These are phyloP conservation scores for Leucophora obtusa DNA, from an alignment of 2,888 invertebrate genomes.

Conservation along the genomic window DNA sequence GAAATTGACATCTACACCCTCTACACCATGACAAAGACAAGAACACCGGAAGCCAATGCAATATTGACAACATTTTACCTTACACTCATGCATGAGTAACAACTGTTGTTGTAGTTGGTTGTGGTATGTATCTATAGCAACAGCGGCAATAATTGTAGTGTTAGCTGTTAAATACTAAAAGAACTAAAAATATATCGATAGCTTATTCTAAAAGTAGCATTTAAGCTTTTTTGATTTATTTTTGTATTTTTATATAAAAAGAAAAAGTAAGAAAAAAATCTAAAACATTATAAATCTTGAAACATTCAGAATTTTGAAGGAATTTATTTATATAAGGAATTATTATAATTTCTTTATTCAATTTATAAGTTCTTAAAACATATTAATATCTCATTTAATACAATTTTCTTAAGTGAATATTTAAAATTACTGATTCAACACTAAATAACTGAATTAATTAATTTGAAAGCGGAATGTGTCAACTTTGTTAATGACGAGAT, in stretches of 20 bases:
- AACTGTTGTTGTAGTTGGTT: constrained; percentile 2
- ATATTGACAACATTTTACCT: constrained; percentile 41
- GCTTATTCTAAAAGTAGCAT: constrained; percentile 50
- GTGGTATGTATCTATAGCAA: constrained; percentile 3
- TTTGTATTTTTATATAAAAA: constrained; percentile 16
- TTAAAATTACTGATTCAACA: too few relatives aligned
- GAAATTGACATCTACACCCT: constrained; percentile 53
- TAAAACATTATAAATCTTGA: constrained; percentile 32
- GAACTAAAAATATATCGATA: constrained; percentile 40
- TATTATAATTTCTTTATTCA: too few relatives aligned
- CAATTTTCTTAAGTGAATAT: too few relatives aligned
- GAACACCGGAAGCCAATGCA: constrained; percentile 19
- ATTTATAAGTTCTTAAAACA: too few relatives aligned
- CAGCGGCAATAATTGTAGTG: constrained; percentile 18
- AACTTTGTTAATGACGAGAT: too few relatives aligned
- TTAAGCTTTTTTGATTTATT: constrained; percentile 59
- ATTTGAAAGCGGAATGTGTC: too few relatives aligned
- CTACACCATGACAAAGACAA: neutral
- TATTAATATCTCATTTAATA: too few relatives aligned
- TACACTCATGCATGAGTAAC: constrained; percentile 18
- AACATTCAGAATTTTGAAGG: neutral
- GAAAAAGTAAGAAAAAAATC: constrained; percentile 17
- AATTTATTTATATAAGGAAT: neutral
- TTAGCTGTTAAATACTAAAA: neutral
- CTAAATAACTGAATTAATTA: too few relatives aligned